Conservation (phyloP, 2,113 vertebrate genomes). For the Protobothrops mucrosquamatus region DNA sequence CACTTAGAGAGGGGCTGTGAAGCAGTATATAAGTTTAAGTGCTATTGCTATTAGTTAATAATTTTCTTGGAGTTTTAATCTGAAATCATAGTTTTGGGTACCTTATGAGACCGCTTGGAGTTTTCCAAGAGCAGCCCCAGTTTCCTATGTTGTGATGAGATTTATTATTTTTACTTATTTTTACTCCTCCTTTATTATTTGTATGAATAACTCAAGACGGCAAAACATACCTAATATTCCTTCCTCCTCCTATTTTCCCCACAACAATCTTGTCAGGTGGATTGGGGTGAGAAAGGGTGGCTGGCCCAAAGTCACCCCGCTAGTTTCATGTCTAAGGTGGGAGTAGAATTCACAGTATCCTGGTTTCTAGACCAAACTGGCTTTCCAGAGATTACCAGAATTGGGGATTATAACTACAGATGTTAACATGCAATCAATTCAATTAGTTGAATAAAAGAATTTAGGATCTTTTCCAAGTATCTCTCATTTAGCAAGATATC, state of each 20-base stretch:
- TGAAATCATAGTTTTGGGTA: neutral
- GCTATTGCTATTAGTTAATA: neutral
- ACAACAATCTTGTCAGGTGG: too few species aligned
- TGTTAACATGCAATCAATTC: neutral
- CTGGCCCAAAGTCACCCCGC: too few species aligned
- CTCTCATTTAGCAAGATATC: neutral
- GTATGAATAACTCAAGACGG: too few species aligned
- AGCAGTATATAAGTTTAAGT: too few species aligned
- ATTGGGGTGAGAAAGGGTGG: too few species aligned
- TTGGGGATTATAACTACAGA: neutral
- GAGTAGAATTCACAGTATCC: too few species aligned
- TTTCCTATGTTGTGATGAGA: neutral
- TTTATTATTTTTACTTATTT: neutral
- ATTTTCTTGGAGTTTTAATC: neutral
- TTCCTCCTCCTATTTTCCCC: too few species aligned
- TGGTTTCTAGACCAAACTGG: too few species aligned
- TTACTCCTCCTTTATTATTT: too few species aligned
- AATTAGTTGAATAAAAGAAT: neutral
- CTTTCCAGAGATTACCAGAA: neutral
- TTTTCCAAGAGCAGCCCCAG: neutral
- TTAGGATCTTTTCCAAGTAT: neutral
- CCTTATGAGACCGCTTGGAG: neutral
- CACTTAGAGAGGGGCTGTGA: too few species aligned
- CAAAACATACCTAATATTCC: too few species aligned
- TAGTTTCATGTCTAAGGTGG: too few species aligned